Conservation (phyloP, 1,140 invertebrate species). For the Nymphalis io region DNA sequence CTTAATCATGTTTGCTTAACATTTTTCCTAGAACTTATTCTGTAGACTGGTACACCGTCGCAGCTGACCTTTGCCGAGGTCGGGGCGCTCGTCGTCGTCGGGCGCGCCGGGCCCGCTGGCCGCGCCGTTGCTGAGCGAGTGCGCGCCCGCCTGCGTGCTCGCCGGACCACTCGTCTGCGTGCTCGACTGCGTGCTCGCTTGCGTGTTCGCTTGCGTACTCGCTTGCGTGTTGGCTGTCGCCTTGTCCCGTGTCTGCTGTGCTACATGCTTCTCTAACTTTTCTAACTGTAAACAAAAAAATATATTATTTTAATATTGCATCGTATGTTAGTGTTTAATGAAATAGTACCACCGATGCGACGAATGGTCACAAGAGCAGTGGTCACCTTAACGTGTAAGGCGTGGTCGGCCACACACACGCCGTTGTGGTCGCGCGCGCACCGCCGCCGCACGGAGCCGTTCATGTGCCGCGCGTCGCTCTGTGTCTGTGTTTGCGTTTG, state of each 20-base stretch:
- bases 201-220: constrained; percentile 36
- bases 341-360: not conserved
- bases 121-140: constrained; percentile 60
- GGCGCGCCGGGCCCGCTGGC: constrained; percentile 44
- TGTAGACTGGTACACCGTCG: not conserved
- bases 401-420: constrained; percentile 52
- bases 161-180: constrained; percentile 46
- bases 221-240: constrained; percentile 35
- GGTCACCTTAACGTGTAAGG: constrained; percentile 53
- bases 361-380: not conserved
- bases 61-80: constrained; percentile 32
- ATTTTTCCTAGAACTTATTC: too few species aligned
- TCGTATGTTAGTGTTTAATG: not conserved
- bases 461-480: constrained; percentile 48
- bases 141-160: constrained; percentile 45
- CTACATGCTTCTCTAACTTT: constrained; percentile 60
- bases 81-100: constrained; percentile 50
- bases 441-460: constrained; percentile 55
- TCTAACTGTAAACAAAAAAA: constrained; percentile 55
- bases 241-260: constrained; percentile 46
- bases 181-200: constrained; percentile 33
- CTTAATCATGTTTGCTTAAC: too few species aligned
- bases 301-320: not conserved
- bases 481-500: constrained; percentile 23
- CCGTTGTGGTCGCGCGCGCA: constrained; percentile 51